Percentiles rank a stretch among this genome's conserved stretches.
These are phyloP conservation scores for Acrossocheilus fasciatus DNA, from an alignment of 2,797 vertebrate genomes.

Conservation along the genomic window DNA sequence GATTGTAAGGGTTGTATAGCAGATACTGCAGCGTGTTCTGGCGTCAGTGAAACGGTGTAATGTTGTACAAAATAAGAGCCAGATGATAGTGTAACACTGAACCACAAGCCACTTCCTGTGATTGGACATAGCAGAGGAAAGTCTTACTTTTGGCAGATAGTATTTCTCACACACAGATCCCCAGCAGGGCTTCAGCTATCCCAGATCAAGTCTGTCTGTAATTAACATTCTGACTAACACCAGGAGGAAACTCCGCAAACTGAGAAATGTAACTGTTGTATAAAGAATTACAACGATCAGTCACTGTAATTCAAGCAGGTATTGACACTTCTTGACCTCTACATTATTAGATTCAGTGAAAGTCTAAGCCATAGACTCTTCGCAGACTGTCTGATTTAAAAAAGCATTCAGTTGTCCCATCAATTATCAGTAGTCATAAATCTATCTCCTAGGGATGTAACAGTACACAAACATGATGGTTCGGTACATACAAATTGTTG, in stretches of 20 bases:
- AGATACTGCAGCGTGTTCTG: slow-evolving; percentile 17
- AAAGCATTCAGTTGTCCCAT: neutral
- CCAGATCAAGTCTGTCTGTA: slow-evolving; percentile 41
- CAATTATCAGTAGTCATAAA: neutral
- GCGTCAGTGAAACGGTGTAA: slow-evolving; percentile 25
- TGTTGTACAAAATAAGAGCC: slow-evolving; percentile 17
- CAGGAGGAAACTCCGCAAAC: neutral
- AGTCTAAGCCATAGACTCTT: neutral
- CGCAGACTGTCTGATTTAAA: neutral
- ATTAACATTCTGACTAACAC: slow-evolving; percentile 35
- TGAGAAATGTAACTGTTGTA: neutral
- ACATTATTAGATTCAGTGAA: neutral
- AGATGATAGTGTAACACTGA: slow-evolving; percentile 29
- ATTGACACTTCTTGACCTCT: neutral
- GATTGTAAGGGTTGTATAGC: slow-evolving; percentile 3
- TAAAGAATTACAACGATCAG: neutral
- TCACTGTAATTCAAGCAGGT: neutral
- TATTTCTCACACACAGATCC: slow-evolving; percentile 35
- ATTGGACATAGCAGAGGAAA: slow-evolving; percentile 37
- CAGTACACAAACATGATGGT: neutral
- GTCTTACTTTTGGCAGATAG: slow-evolving; percentile 49
- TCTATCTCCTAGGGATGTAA: too few species aligned
- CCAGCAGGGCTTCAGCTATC: slow-evolving; percentile 37
- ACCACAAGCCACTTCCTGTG: slow-evolving; percentile 25
- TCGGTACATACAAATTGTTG: neutral